Base-by-base conservation (phyloP, 2,888 invertebrate genomes). In the Allygus modestus region DNA sequence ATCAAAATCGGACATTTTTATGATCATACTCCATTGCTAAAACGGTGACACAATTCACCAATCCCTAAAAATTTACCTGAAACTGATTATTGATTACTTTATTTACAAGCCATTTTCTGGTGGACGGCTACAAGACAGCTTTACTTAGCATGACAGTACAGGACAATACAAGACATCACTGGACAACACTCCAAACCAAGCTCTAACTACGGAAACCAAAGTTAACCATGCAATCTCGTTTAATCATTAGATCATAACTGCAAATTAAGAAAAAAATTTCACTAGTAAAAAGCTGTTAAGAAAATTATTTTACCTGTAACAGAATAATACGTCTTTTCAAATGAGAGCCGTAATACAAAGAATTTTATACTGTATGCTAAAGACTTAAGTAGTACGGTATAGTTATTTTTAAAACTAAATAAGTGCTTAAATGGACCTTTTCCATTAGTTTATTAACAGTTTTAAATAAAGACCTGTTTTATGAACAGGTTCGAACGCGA, bases 91-190 rank as follows among this genome's bases (percentile, higher is more conserved):
- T 5, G 7, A 54, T 54, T 54, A 65, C n/a, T 26, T 65, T 65
- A 65, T 65, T 7, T 65, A 65, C 65, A 65, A 28, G 28, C 15
- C 17, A 51, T 51, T 51, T 51, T 51, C 51, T 58, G 9, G 20
- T 58, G 17, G 23, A 58, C 31, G 31, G 65, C 28, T 28, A 65
- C 65, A 43, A 43, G 77, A 79, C 83, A 83, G 83, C 83, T 83
- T 58, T 83, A 75, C 83, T 83, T 75, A 83, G 83, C 83, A 83
- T 58, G 75, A 71, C 58, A 58, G 75, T 31, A 83, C 73, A 83
- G 54, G 58, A 83, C 82, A 58, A 75, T 33, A 54, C 73, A 58
- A 73, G 83, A 83, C 83, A 58, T 26, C 75, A 83, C 83, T 33
- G 79, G 79, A 79, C 58, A 31, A 58, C 79, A 79, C 28, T 2